phyloP scores from a whole-genome alignment of 2,888 invertebrate species.

The Luperina testacea region DNA sequence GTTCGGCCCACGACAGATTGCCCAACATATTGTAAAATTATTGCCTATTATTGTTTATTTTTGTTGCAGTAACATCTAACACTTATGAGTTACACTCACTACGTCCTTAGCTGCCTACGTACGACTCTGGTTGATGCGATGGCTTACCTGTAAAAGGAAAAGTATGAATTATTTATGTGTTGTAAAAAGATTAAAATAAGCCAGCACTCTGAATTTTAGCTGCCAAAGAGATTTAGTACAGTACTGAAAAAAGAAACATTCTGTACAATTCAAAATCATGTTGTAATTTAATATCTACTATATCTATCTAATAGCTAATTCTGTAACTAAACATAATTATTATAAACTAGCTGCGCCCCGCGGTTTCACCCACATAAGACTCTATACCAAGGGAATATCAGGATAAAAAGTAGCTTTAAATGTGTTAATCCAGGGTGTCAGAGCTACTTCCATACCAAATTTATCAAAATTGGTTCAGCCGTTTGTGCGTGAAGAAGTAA shows the following conservation, averaged over 20 bases:
- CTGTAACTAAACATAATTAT: neutral
- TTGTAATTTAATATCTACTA: neutral
- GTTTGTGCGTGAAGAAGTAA: no score
- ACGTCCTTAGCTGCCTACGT: conserved; percentile 32
- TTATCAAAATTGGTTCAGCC: no score
- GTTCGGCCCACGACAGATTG: conserved; percentile 65
- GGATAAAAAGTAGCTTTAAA: no score
- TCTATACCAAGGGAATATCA: no score
- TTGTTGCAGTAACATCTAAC: conserved; percentile 47
- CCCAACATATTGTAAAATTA: conserved; percentile 61
- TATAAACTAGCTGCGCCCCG: no score
- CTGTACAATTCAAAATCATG: neutral
- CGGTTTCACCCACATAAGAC: no score
- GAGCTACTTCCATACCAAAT: no score
- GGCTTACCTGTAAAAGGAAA: conserved; percentile 58
- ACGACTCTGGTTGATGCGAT: neutral
- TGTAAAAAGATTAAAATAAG: neutral
- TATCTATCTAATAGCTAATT: neutral
- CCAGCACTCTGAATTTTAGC: neutral
- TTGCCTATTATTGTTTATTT: conserved; percentile 56
- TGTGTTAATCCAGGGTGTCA: no score
- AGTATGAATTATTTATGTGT: conserved; percentile 17
- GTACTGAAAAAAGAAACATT: neutral
- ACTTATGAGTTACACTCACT: conserved; percentile 39
- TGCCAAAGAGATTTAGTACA: neutral